These are phyloP conservation scores for Danio kyathit DNA, from an alignment of 2,797 vertebrate species.

Conservation along the genomic window DNA sequence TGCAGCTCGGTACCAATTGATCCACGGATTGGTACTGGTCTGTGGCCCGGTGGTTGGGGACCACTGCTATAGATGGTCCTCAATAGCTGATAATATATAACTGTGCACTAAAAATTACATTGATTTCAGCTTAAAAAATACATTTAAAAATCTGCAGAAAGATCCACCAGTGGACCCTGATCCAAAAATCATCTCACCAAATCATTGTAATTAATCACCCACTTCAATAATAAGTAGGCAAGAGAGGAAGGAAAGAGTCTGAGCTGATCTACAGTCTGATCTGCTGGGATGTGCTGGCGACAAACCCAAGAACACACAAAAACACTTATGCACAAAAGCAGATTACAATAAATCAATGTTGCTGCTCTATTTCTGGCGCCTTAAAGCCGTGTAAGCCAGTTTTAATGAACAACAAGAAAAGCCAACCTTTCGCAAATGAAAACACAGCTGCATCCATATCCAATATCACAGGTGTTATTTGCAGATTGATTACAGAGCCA, in stretches of 20 bases:
- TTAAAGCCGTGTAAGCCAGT: slow-evolving; percentile 44
- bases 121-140: too few relatives aligned
- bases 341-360: slow-evolving; percentile 56
- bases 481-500: slow-evolving; percentile 32
- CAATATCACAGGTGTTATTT: slow-evolving; percentile 42
- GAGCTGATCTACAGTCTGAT: slow-evolving; percentile 20
- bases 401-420: slow-evolving; percentile 55
- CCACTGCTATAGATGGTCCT: too few relatives aligned
- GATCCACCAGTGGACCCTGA: background rate
- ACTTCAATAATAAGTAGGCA: slow-evolving; percentile 7
- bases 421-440: slow-evolving; percentile 48
- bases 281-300: background rate
- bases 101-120: too few relatives aligned
- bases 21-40: too few relatives aligned
- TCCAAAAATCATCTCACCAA: background rate
- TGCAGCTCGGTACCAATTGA: too few relatives aligned
- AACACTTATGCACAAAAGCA: slow-evolving; percentile 39
- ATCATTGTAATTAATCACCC: slow-evolving; percentile 31
- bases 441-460: slow-evolving; percentile 47
- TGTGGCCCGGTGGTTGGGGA: too few relatives aligned
- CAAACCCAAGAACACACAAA: slow-evolving; percentile 33
- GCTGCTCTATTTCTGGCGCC: slow-evolving; percentile 33
- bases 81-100: too few relatives aligned
- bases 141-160: too few relatives aligned
- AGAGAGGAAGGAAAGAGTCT: background rate